phyloP scores from a whole-genome alignment of 35 echinoderm and acorn worm genomes.

The Lytechinus variegatus region DNA sequence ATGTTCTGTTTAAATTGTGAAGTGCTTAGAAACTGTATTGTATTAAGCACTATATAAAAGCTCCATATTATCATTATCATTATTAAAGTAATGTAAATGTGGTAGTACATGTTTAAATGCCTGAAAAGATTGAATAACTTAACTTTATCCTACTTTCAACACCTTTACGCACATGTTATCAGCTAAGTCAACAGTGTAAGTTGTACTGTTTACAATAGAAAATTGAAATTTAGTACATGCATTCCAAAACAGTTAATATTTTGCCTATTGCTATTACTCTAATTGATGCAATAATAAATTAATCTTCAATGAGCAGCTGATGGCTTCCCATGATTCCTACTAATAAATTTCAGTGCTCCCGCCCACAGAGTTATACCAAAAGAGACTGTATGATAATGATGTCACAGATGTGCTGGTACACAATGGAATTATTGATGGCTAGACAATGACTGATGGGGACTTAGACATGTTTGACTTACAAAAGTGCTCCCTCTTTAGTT shows the following conservation, averaged over 20 bases:
- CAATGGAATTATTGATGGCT: background rate
- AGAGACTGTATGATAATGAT: background rate
- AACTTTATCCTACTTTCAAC: background rate
- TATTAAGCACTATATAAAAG: too few species aligned
- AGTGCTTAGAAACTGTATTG: too few species aligned
- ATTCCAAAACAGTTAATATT: constrained; percentile 12
- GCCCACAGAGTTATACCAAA: background rate
- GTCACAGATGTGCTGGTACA: background rate
- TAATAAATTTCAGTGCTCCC: background rate
- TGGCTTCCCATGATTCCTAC: background rate
- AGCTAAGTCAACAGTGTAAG: background rate
- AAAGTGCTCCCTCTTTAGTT: background rate
- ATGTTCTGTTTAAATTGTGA: too few species aligned
- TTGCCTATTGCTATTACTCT: constrained; percentile 1
- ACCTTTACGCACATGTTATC: background rate
- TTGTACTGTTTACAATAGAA: background rate
- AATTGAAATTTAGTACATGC: background rate
- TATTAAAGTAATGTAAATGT: too few species aligned
- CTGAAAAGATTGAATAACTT: background rate
- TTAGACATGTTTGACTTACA: background rate
- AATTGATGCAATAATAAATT: constrained; percentile 21
- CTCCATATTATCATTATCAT: too few species aligned
- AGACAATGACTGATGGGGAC: background rate
- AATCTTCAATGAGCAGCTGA: background rate
- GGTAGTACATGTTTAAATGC: background rate